Percentiles rank a stretch among this genome's conserved stretches.
Evolutionary conservation across 2,113 vertebrate genomes (phyloP).

Genomic region (Nansenia antarctica): DNA sequence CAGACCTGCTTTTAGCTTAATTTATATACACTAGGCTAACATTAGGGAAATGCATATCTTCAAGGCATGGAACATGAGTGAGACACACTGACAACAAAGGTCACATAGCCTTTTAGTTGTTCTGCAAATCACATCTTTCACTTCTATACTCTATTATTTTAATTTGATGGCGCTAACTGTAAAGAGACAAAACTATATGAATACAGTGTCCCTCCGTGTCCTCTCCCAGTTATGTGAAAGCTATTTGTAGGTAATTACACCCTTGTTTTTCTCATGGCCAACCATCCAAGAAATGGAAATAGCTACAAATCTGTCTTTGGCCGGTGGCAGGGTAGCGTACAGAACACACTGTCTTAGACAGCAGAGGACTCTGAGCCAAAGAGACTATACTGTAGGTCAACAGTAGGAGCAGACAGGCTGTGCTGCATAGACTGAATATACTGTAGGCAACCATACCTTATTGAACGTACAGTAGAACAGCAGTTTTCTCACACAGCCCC

Average conservation of each 20-base stretch:
- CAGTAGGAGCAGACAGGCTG: not conserved
- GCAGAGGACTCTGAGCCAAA: conserved; percentile 14
- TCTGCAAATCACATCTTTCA: conserved; percentile 51
- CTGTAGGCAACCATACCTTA: too few species aligned
- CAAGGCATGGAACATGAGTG: too few species aligned
- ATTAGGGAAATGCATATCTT: conserved; percentile 8
- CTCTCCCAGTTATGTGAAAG: conserved; percentile 42
- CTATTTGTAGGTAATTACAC: conserved; percentile 65
- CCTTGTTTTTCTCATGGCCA: conserved; percentile 51
- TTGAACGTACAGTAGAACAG: too few species aligned
- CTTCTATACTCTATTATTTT: conserved; percentile 21
- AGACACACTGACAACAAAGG: conserved; percentile 1
- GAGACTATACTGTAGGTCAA: conserved; percentile 8
- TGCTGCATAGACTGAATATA: too few species aligned
- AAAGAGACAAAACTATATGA: conserved; percentile 33
- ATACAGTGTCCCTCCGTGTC: conserved; percentile 27
- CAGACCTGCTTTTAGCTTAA: too few species aligned
- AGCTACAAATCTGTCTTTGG: conserved; percentile 35
- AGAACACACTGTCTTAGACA: conserved; percentile 46
- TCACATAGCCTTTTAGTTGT: too few species aligned
- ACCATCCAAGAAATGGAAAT: conserved; percentile 55
- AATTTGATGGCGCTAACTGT: conserved; percentile 29
- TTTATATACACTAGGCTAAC: not conserved
- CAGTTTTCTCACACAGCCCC: not conserved
- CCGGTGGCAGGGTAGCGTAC: conserved; percentile 18